A percentile compares a stretch with the other conserved stretches of the same genome.
Conservation (phyloP, 2,113 vertebrate species). For the Mastomys coucha region DNA sequence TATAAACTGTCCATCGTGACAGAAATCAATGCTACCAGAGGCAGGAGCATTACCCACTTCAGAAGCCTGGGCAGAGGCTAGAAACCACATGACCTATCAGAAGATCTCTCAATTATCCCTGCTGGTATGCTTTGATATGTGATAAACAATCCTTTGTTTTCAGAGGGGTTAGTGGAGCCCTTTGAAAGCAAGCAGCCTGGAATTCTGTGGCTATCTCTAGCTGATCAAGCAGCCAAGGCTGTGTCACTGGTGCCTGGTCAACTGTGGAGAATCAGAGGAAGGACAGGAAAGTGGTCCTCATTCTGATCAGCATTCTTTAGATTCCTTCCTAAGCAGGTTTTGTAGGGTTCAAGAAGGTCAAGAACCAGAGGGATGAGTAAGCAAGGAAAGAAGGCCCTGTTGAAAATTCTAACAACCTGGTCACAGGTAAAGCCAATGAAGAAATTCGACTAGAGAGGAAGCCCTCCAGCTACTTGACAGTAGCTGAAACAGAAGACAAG, state of each 20-base stretch:
- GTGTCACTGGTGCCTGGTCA: neutral
- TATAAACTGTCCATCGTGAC: neutral
- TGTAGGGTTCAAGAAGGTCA: neutral
- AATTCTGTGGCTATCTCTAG: neutral
- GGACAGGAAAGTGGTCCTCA: neutral
- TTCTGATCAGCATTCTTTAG: neutral
- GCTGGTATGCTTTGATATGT: neutral
- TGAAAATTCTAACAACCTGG: neutral
- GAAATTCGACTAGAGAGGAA: neutral
- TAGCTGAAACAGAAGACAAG: neutral
- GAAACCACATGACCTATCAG: neutral
- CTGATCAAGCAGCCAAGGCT: constrained; percentile 4
- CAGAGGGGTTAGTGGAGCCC: constrained; percentile 18
- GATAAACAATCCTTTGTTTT: constrained; percentile 54
- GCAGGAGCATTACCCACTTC: neutral
- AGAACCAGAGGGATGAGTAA: neutral
- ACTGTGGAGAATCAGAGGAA: neutral
- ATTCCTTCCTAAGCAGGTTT: constrained; percentile 54
- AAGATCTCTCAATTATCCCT: constrained; percentile 17
- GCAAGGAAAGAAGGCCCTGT: neutral
- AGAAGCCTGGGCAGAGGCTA: neutral
- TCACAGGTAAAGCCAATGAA: neutral
- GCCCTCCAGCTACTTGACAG: neutral
- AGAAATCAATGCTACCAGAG: neutral
- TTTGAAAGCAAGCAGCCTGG: constrained; percentile 11